A percentile compares a stretch with the other conserved stretches of the same genome.
Conservation (phyloP, 2,888 invertebrate genomes). For the Sericinus montela region DNA sequence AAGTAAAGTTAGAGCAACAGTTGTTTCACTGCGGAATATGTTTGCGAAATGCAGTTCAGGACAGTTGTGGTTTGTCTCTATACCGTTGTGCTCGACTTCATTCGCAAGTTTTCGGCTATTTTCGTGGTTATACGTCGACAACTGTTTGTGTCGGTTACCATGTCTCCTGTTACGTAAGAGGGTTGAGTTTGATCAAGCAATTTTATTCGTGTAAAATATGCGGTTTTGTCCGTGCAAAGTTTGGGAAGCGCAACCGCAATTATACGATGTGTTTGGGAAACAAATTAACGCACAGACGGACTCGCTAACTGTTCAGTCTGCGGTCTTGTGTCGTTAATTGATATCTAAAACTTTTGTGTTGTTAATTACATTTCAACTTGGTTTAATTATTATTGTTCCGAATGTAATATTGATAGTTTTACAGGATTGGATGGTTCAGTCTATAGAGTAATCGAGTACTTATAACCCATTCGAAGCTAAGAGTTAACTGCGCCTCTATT, state of each 20-base stretch:
- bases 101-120: constrained; percentile 17
- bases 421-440: no score
- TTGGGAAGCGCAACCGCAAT: constrained; percentile 42
- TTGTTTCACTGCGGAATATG: constrained; percentile 31
- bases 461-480: no score
- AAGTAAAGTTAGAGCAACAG: constrained; percentile 32
- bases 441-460: no score
- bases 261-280: constrained; percentile 50
- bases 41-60: constrained; percentile 26
- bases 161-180: constrained; percentile 5
- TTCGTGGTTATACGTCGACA: not conserved
- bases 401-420: no score
- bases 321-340: constrained; percentile 23
- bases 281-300: constrained; percentile 46
- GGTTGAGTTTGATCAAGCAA: constrained; percentile 9
- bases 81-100: constrained; percentile 21
- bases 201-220: constrained; percentile 20
- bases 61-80: constrained; percentile 12
- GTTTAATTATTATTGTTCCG: not conserved
- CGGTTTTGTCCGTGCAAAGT: constrained; percentile 20
- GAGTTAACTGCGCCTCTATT: no score
- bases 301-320: constrained; percentile 35
- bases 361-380: not conserved
- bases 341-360: constrained; percentile 16
- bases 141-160: constrained; percentile 1